Evolutionary conservation across 2,797 vertebrate species (phyloP), one percentile per base, ranked within the genome.

Genomic region (Micrastur ruficollis): DNA sequence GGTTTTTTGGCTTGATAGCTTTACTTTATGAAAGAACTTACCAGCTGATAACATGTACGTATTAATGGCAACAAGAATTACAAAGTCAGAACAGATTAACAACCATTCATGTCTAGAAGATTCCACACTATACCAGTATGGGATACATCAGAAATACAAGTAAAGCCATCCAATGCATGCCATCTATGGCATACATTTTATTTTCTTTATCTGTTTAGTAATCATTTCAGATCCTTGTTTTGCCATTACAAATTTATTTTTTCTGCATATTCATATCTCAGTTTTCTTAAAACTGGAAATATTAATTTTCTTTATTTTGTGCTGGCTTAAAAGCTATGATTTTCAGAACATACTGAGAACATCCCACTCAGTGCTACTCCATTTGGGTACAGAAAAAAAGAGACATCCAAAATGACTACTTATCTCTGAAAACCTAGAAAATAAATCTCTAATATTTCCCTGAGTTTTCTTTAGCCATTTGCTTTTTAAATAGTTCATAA

Each of bases 221-320:
- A 59, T 70, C 9, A 65, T 18, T 65, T 59, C 10, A 78, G 32
- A 76, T 49, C 5, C 25, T 34, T 91, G 22, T 12, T 91, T 95
- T 91, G n/a, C 42, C 20, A 55, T 49, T 73, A 23, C 0, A 1
- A 71, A 59, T 81, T 63, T 5, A 15, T 12, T n/a, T 31, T 23
- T 20, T 52, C 27, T 80, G 9, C 11, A 26, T 74, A 67, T 71
- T 78, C 36, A n/a, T 74, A 53, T 36, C 13, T 67, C 1, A 1
- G 2, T 29, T 89, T 90, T 89, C 44, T 79, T 74, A 50, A 94
- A 97, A 67, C 6, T 29, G 29, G 71, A 93, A 96, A 86, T 67
- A 83, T 14, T 49, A 3, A 26, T 90, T 88, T 62, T 82, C 14
- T 82, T 59, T 80, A 16, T 70, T 90, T 86, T 86, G 27, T 72